These are phyloP conservation scores for Hylyphantes graminicola DNA, from an alignment of 1,140 invertebrate species.

Conservation along the genomic window DNA sequence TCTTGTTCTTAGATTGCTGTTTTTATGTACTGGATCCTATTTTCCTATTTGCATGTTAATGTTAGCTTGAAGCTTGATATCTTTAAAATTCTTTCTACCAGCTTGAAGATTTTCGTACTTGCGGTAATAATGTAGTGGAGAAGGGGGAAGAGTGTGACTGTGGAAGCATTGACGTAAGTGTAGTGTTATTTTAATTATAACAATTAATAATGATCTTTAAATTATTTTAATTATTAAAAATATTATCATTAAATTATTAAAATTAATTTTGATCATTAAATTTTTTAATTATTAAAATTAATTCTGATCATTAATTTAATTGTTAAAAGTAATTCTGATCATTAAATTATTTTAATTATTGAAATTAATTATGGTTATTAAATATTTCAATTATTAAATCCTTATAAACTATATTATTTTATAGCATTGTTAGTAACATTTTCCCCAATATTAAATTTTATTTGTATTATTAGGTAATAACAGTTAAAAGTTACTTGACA, in stretches of 20 bases:
- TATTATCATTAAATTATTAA: background rate
- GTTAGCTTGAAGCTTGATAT: background rate
- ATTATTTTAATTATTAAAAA: background rate
- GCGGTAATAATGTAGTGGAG: constrained; percentile 94
- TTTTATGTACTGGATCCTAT: background rate
- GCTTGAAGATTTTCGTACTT: constrained; percentile 74
- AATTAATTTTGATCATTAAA: background rate
- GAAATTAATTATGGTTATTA: too few species aligned
- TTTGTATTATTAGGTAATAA: too few species aligned
- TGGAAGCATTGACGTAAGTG: constrained; percentile 66
- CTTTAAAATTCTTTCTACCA: constrained; percentile 28
- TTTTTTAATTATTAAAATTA: constrained; percentile 25
- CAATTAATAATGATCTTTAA: background rate
- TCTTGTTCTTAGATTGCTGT: too few species aligned
- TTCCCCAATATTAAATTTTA: too few species aligned
- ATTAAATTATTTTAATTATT: background rate
- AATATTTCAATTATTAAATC: constrained; percentile 74
- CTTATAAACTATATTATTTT: constrained; percentile 68
- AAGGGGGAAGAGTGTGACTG: constrained; percentile 90
- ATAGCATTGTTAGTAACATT: too few species aligned
- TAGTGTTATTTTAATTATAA: background rate
- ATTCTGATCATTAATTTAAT: background rate
- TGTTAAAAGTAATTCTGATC: background rate
- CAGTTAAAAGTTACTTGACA: too few species aligned
- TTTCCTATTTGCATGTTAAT: background rate